Percentiles rank a stretch among this genome's conserved stretches.
Evolutionary conservation across 2,113 vertebrate species (phyloP).

Genomic region (Pelecanus crispus): DNA sequence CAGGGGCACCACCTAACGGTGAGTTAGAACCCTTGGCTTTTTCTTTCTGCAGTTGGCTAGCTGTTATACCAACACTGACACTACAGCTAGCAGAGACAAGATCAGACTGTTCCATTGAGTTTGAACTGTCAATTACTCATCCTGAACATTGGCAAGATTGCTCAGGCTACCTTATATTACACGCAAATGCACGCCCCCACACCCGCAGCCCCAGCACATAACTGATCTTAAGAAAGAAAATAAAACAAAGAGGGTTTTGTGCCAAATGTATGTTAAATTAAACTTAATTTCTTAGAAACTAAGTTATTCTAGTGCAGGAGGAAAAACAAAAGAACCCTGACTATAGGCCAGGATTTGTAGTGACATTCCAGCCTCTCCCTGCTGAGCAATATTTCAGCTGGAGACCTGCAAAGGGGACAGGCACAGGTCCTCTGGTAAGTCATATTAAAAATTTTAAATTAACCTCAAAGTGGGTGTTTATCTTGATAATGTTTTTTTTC

Average conservation of each 20-base stretch:
- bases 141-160: background rate
- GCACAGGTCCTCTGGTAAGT: background rate
- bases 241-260: background rate
- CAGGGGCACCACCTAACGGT: conserved; percentile 62
- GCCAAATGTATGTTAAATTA: background rate
- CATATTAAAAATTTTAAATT: background rate
- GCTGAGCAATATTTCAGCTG: background rate
- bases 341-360: background rate
- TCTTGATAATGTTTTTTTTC: background rate
- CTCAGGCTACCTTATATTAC: too few relatives aligned
- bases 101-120: background rate
- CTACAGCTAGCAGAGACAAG: background rate
- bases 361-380: background rate
- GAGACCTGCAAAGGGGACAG: background rate
- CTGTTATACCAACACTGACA: background rate
- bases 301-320: background rate
- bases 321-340: background rate
- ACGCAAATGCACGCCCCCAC: accelerated
- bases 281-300: background rate
- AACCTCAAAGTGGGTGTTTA: background rate
- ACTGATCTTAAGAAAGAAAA: background rate
- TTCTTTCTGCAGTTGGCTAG: background rate
- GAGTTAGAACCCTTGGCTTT: background rate
- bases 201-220: background rate
- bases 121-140: background rate